Evolutionary conservation across 2,797 vertebrate genomes (phyloP).

Genomic region (Allochrocebus solatus): DNA sequence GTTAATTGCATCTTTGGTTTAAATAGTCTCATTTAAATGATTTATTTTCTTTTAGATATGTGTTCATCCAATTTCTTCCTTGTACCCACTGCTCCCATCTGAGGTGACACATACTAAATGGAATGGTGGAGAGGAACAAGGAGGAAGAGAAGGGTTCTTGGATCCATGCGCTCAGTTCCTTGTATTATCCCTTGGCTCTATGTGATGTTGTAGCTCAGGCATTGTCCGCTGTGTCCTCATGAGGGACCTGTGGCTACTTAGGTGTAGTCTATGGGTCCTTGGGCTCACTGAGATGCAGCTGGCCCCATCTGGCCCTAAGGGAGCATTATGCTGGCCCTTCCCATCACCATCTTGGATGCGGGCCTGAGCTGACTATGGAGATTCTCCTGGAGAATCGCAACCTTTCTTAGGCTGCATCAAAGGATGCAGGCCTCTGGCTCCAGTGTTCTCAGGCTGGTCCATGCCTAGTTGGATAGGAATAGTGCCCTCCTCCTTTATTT

Average conservation of each 20-base stretch:
- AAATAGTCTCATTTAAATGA: not conserved
- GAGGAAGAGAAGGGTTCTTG: not conserved
- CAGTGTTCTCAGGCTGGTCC: not conserved
- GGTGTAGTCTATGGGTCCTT: not conserved
- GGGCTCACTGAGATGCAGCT: not conserved
- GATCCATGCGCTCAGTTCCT: not conserved
- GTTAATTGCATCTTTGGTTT: not conserved
- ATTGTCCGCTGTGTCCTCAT: accelerated
- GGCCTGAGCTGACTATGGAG: no score
- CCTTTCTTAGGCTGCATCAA: not conserved
- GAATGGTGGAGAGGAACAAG: not conserved
- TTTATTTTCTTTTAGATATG: not conserved
- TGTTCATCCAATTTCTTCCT: not conserved
- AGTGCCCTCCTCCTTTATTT: not conserved
- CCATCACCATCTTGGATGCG: not conserved
- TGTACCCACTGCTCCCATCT: not conserved
- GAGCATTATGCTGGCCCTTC: not conserved
- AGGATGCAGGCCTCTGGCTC: not conserved
- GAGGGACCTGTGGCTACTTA: not conserved
- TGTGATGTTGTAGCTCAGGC: not conserved
- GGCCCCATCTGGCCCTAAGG: not conserved
- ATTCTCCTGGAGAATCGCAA: not conserved
- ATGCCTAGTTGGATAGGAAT: no score
- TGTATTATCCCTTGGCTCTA: not conserved
- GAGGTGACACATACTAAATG: not conserved